A percentile compares a stretch with the other conserved stretches of the same genome.
These are phyloP conservation scores for Eristalinus aeneus DNA, from an alignment of 2,888 invertebrate genomes.

Conservation along the genomic window DNA sequence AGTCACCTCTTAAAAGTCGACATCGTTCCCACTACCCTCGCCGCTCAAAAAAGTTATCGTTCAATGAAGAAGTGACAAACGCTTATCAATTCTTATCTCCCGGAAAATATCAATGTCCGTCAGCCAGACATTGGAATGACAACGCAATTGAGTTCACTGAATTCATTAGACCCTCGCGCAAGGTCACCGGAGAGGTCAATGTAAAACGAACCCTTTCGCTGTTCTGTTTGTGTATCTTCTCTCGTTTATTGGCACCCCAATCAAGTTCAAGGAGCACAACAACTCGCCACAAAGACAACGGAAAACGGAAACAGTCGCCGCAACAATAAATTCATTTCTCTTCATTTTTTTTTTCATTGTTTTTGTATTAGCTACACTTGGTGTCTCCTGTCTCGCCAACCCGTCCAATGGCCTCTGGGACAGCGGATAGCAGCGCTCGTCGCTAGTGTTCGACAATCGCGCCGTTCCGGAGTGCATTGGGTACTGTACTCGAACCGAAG, in stretches of 20 bases:
- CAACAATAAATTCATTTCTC: conserved; percentile 64
- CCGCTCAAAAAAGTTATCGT: too few species aligned
- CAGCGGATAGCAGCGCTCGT: neutral
- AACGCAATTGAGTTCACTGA: conserved; percentile 49
- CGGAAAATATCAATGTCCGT: neutral
- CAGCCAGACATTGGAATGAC: conserved; percentile 29
- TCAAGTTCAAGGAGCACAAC: conserved; percentile 68
- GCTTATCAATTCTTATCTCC: neutral
- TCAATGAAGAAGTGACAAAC: too few species aligned
- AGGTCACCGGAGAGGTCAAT: conserved; percentile 63
- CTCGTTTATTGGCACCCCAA: conserved; percentile 57
- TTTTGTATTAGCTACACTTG: conserved; percentile 11
- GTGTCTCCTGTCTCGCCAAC: neutral
- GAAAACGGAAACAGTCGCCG: conserved; percentile 66
- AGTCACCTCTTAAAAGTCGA: too few species aligned
- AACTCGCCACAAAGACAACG: conserved; percentile 54
- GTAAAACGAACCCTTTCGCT: conserved; percentile 43
- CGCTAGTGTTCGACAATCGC: neutral
- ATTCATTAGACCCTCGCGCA: conserved; percentile 55
- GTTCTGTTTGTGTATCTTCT: conserved; percentile 17
- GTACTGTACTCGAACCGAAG: conserved; percentile 69
- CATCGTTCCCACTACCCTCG: too few species aligned
- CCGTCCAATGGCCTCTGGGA: neutral
- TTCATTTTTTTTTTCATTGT: conserved; percentile 23
- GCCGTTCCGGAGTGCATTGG: conserved; percentile 50